Evolutionary conservation across 2,113 vertebrate species (phyloP).

Genomic region (Phrynocephalus versicolor): DNA sequence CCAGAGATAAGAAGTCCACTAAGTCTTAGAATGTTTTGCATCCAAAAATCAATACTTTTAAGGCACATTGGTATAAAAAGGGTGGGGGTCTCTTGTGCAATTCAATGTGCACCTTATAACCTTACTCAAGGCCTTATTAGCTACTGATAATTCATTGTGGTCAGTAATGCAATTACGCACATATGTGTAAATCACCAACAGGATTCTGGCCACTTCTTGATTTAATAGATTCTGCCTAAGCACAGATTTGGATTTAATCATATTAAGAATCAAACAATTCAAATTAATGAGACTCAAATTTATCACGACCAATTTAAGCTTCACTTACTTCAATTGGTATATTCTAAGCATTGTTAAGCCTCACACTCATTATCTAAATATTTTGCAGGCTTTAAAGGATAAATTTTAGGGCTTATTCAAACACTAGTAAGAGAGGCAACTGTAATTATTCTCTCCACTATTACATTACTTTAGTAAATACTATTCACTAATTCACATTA

Average conservation of each 20-base stretch:
- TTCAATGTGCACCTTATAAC: too few species aligned
- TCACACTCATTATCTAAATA: not conserved
- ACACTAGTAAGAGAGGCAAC: not conserved
- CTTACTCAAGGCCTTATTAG: not conserved
- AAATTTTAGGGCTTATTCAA: not conserved
- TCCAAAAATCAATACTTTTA: not conserved
- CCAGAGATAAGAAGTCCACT: not conserved
- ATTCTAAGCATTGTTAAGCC: too few species aligned
- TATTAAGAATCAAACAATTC: too few species aligned
- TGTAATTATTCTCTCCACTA: not conserved
- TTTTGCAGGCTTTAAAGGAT: not conserved
- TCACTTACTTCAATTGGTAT: too few species aligned
- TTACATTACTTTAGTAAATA: not conserved
- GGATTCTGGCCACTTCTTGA: not conserved
- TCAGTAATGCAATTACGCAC: not conserved
- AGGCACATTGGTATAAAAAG: not conserved
- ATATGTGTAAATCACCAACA: too few species aligned
- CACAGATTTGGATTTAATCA: not conserved
- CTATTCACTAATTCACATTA: too few species aligned
- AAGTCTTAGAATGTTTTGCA: not conserved
- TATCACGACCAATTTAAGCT: too few species aligned
- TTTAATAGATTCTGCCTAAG: not conserved
- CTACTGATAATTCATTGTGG: not conserved
- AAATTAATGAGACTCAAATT: too few species aligned
- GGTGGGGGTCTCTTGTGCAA: not conserved